Conservation (phyloP, 2,888 invertebrate species). For the Autographa gamma region DNA sequence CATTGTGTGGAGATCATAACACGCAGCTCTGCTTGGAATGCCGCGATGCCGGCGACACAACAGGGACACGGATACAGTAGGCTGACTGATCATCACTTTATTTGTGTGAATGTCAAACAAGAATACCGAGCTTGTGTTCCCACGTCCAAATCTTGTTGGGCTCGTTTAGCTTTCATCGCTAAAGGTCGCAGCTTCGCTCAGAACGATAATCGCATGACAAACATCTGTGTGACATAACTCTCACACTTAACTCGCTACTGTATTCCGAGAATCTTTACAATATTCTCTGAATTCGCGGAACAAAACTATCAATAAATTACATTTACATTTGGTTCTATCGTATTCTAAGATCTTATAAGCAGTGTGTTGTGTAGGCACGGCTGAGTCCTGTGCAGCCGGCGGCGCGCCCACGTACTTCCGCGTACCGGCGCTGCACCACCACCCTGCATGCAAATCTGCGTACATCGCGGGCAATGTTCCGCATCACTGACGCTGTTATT, state of each 20-base stretch:
- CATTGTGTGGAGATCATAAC: constrained; percentile 26
- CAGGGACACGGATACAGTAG: background rate
- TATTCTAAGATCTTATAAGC: background rate
- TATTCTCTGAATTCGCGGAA: background rate
- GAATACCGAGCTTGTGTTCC: background rate
- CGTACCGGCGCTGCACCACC: background rate
- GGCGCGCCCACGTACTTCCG: constrained; percentile 10
- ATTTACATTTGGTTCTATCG: background rate
- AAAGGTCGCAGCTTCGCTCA: background rate
- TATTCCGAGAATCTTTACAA: background rate
- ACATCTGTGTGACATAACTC: background rate
- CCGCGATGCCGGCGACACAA: background rate
- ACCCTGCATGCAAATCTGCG: constrained; percentile 17
- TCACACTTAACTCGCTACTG: background rate
- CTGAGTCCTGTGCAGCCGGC: background rate
- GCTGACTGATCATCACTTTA: background rate
- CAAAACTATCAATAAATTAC: background rate
- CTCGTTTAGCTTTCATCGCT: background rate
- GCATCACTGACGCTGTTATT: constrained; percentile 4
- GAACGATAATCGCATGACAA: constrained; percentile 1
- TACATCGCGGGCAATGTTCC: constrained; percentile 14
- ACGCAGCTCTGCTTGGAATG: background rate
- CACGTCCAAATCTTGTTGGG: background rate
- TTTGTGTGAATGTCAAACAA: background rate
- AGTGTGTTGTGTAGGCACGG: background rate